These are phyloP conservation scores for Gavialis gangeticus DNA, from an alignment of 2,113 vertebrate genomes.

Conservation along the genomic window DNA sequence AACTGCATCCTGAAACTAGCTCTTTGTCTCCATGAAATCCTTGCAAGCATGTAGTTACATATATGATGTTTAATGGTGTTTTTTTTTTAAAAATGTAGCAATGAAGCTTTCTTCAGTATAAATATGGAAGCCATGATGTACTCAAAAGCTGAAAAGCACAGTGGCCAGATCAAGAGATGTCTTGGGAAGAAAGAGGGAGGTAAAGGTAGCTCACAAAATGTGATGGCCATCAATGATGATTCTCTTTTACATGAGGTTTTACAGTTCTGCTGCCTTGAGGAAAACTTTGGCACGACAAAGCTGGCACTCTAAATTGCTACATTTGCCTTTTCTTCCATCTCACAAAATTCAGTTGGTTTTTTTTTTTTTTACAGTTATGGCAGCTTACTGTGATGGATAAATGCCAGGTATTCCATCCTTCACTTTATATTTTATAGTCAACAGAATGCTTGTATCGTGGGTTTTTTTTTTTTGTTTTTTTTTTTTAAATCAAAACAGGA, in stretches of 20 bases:
- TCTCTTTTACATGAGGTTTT: background rate
- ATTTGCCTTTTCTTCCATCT: background rate
- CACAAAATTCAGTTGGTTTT: background rate
- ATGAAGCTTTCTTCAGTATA: background rate
- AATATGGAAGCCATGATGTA: background rate
- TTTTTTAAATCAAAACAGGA: background rate
- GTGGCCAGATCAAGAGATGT: background rate
- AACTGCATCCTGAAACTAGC: background rate
- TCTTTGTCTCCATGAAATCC: accelerated
- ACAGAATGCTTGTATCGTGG: background rate
- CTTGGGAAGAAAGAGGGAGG: background rate
- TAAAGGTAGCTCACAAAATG: background rate
- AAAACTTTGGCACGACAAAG: background rate
- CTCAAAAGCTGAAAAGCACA: background rate
- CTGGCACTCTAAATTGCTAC: background rate
- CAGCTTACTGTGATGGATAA: background rate
- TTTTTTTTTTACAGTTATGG: background rate
- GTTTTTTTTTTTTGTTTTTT: background rate
- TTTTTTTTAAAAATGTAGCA: background rate
- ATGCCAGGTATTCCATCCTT: background rate
- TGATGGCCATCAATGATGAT: background rate
- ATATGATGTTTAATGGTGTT: background rate
- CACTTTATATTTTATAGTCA: background rate
- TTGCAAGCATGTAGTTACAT: background rate
- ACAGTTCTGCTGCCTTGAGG: background rate